phyloP scores from a whole-genome alignment of 2,797 vertebrate genomes.

The Nyctalus aviator region DNA sequence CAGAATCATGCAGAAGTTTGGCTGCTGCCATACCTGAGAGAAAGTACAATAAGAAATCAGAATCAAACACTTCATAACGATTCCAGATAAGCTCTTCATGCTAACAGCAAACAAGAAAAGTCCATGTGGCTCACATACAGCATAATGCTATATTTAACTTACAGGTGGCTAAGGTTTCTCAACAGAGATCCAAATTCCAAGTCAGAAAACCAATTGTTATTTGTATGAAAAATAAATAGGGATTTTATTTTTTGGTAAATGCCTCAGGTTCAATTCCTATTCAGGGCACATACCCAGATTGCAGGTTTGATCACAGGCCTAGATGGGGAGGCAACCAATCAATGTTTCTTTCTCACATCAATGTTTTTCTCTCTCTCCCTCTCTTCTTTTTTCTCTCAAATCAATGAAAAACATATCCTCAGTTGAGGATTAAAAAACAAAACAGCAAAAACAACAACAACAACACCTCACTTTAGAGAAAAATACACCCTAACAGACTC shows the following conservation, averaged over 20 bases:
- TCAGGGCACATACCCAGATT: neutral
- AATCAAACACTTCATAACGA: neutral
- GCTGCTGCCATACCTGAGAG: constrained; percentile 94
- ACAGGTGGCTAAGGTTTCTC: neutral
- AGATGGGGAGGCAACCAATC: neutral
- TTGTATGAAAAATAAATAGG: constrained; percentile 51
- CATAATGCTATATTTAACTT: neutral
- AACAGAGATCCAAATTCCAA: constrained; percentile 14
- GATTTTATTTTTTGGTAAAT: constrained; percentile 19
- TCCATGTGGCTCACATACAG: neutral
- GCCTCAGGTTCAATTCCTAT: neutral
- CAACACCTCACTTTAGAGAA: neutral
- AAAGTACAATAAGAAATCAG: constrained; percentile 66
- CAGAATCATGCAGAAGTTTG: constrained; percentile 93
- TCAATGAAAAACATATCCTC: neutral
- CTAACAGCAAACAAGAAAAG: neutral
- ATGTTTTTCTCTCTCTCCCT: neutral
- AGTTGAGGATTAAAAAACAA: neutral
- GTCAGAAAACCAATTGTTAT: neutral
- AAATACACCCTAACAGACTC: neutral
- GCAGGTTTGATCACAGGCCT: neutral
- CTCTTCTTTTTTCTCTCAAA: neutral
- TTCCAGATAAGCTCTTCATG: neutral
- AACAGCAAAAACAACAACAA: neutral
- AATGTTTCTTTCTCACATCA: neutral